Evolutionary conservation across 2,113 vertebrate genomes (phyloP).

Genomic region (Orthochromis indermauri): DNA sequence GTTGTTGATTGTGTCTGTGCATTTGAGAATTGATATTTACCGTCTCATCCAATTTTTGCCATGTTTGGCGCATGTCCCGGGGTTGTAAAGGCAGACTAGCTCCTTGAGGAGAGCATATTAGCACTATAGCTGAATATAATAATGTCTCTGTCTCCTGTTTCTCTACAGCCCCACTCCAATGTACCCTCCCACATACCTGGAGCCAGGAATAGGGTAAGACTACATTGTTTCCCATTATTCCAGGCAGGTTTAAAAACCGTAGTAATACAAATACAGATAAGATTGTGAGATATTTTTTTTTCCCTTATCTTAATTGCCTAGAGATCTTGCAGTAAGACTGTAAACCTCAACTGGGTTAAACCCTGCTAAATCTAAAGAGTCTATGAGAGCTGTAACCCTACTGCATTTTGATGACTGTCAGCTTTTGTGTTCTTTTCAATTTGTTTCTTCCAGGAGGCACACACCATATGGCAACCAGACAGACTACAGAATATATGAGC

Average conservation of each 20-base stretch:
- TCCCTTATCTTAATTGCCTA: conserved; percentile 1
- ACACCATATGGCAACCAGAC: conserved; percentile 97
- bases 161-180: conserved; percentile 87
- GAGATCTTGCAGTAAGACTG: neutral
- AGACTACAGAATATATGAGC: conserved; percentile 98
- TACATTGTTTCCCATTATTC: neutral
- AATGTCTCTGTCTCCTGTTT: conserved; percentile 20
- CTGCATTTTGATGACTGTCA: neutral
- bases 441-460: conserved; percentile 80
- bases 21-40: conserved; percentile 34
- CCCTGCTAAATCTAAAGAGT: neutral
- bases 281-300: neutral
- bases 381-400: neutral
- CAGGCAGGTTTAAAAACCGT: neutral
- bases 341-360: neutral
- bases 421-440: neutral
- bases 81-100: neutral
- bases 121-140: conserved; percentile 11
- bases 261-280: conserved; percentile 17
- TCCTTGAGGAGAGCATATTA: neutral
- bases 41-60: conserved; percentile 21
- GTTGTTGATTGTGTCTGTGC: neutral
- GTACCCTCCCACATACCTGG: conserved; percentile 95
- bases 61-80: conserved; percentile 3
- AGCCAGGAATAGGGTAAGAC: conserved; percentile 92